These are phyloP conservation scores for Lytechinus pictus DNA, from an alignment of 35 echinoderm and acorn worm genomes.

Conservation along the genomic window DNA sequence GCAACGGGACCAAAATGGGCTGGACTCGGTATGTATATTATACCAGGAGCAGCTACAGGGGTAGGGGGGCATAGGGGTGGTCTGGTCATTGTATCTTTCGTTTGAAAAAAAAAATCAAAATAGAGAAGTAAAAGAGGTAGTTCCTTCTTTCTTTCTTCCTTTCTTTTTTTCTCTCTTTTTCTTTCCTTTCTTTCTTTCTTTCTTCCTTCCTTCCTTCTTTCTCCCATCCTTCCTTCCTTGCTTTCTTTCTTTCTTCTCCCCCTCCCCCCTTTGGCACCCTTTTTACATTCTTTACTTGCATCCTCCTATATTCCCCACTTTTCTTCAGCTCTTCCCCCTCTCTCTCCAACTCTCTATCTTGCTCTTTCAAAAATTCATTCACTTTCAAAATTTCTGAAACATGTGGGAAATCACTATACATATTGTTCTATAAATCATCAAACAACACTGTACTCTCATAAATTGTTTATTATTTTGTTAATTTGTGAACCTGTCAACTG, in stretches of 20 bases:
- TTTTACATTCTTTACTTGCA: not conserved
- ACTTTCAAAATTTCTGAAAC: too few relatives aligned
- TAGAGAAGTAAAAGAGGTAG: too few relatives aligned
- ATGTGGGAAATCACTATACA: too few relatives aligned
- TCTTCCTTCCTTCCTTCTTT: not conserved
- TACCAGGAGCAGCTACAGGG: not conserved
- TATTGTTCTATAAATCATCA: too few relatives aligned
- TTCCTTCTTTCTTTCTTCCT: not conserved
- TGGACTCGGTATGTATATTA: slow-evolving; percentile 83
- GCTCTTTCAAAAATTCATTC: not conserved
- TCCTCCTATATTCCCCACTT: not conserved
- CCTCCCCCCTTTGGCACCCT: not conserved
- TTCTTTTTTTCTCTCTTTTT: not conserved
- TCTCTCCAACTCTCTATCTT: not conserved
- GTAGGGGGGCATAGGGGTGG: too few relatives aligned
- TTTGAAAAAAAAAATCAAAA: too few relatives aligned
- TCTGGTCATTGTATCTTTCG: too few relatives aligned
- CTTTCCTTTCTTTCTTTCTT: not conserved
- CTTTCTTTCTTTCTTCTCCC: not conserved
- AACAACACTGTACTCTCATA: too few relatives aligned
- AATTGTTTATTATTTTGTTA: too few relatives aligned
- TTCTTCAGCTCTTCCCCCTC: not conserved
- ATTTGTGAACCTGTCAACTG: too few relatives aligned
- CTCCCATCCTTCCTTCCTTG: not conserved
- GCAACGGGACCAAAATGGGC: slow-evolving; percentile 94